Percentiles rank a stretch among this genome's conserved stretches.
These are phyloP conservation scores for Catostomus latipinnis DNA, from an alignment of 2,797 vertebrate genomes.

Conservation along the genomic window DNA sequence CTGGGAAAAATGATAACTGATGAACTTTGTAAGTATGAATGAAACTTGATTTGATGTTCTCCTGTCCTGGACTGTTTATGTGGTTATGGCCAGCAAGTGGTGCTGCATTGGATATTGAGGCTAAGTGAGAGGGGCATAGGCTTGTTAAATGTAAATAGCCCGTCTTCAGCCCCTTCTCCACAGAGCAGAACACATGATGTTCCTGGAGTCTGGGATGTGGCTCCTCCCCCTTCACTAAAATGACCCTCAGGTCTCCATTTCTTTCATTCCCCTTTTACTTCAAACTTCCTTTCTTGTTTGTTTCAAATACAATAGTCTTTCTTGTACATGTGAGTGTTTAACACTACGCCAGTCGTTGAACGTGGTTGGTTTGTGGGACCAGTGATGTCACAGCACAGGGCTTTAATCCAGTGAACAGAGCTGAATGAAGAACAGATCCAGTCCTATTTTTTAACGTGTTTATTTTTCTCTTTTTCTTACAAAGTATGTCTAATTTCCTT, in stretches of 20 bases:
- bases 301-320: background rate
- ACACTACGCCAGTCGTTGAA: slow-evolving; percentile 7
- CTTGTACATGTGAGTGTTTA: slow-evolving; percentile 24
- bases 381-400: slow-evolving; percentile 66
- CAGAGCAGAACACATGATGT: background rate
- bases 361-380: slow-evolving; percentile 50
- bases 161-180: background rate
- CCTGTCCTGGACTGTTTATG: background rate
- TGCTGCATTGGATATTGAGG: background rate
- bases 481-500: background rate
- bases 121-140: background rate
- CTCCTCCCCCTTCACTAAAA: background rate
- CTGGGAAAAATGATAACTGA: background rate
- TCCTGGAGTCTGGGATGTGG: background rate
- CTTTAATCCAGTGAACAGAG: slow-evolving; percentile 61
- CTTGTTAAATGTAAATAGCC: background rate
- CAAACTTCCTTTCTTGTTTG: slow-evolving; percentile 21
- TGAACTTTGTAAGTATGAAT: background rate
- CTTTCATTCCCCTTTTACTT: slow-evolving; percentile 21
- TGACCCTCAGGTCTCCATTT: background rate
- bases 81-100: background rate
- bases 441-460: slow-evolving; percentile 7
- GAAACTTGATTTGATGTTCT: slow-evolving; percentile 3
- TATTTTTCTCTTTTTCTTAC: slow-evolving; percentile 22
- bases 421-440: slow-evolving; percentile 73